phyloP scores from a whole-genome alignment of 2,888 invertebrate species.

The Nemotelus nigrinus region DNA sequence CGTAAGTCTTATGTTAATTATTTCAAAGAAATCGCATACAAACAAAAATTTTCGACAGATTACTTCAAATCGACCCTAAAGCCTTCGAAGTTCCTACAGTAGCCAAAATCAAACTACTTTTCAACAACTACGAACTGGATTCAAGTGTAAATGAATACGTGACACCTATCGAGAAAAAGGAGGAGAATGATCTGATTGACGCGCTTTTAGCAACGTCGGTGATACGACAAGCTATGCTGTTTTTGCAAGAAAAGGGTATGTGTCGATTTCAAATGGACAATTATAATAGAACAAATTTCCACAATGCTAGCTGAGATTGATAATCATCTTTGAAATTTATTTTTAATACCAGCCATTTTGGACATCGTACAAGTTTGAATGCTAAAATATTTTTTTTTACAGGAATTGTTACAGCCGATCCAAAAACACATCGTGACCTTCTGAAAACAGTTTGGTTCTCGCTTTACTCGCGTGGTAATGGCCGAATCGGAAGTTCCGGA shows the following conservation, averaged over 20 bases:
- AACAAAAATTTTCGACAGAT: constrained; percentile 64
- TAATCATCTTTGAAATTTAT: neutral
- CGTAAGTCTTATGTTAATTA: constrained; percentile 68
- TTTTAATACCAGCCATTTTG: neutral
- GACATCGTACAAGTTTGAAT: neutral
- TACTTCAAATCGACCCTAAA: constrained; percentile 73
- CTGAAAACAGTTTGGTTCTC: constrained; percentile 82
- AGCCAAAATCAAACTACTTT: constrained; percentile 75
- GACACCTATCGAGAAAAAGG: constrained; percentile 76
- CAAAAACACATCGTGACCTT: constrained; percentile 76
- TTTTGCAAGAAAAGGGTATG: constrained; percentile 69
- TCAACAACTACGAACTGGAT: constrained; percentile 87
- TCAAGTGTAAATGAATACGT: constrained; percentile 79
- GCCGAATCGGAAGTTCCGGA: constrained; percentile 85
- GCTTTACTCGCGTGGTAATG: constrained; percentile 82
- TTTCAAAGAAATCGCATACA: neutral
- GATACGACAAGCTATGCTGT: constrained; percentile 71
- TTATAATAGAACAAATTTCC: neutral
- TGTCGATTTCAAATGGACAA: neutral
- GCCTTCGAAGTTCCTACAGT: constrained; percentile 72
- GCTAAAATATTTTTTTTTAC: constrained; percentile 17
- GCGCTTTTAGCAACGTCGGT: constrained; percentile 79
- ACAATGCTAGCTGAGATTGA: neutral
- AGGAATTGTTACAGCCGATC: constrained; percentile 73
- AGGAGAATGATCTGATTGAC: constrained; percentile 84